A percentile compares a stretch with the other conserved stretches of the same genome.
phyloP scores from a whole-genome alignment of 2,888 invertebrate genomes.

The Antitype chi region DNA sequence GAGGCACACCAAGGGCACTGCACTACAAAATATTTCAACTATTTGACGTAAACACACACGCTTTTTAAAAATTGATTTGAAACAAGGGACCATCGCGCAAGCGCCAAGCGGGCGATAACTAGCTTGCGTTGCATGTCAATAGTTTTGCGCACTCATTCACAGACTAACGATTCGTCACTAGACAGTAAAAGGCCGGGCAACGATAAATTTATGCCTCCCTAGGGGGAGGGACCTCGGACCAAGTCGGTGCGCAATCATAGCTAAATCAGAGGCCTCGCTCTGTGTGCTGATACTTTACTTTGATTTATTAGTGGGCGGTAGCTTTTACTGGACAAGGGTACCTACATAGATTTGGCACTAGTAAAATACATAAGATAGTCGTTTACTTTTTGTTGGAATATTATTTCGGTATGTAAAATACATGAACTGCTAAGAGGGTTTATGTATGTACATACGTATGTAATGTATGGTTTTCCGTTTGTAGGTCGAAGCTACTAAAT shows the following conservation, averaged over 20 bases:
- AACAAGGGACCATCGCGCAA: not conserved
- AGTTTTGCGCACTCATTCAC: slow-evolving; percentile 13
- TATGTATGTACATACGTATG: too few species aligned
- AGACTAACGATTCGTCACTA: not conserved
- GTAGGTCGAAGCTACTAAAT: not conserved
- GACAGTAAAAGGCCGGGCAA: slow-evolving; percentile 35
- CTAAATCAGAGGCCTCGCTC: not conserved
- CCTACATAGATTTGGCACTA: slow-evolving; percentile 6
- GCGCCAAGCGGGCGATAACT: too few species aligned
- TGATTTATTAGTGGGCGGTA: slow-evolving; percentile 59
- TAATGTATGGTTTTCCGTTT: not conserved
- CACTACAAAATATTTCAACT: too few species aligned
- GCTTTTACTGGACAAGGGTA: not conserved
- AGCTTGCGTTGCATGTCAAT: not conserved
- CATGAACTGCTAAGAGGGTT: too few species aligned
- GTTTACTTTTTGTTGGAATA: not conserved
- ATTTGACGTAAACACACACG: not conserved
- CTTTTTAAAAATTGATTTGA: not conserved
- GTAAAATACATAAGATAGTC: not conserved
- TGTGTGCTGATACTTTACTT: slow-evolving; percentile 9
- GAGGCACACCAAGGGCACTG: too few species aligned
- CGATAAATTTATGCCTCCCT: slow-evolving; percentile 47
- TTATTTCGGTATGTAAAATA: not conserved
- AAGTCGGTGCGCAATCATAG: not conserved
- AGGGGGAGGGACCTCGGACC: slow-evolving; percentile 46